Evolutionary conservation across 2,888 invertebrate species (phyloP), one percentile per base, ranked within the genome.

Genomic region (Pandemis cinnamomeana): DNA sequence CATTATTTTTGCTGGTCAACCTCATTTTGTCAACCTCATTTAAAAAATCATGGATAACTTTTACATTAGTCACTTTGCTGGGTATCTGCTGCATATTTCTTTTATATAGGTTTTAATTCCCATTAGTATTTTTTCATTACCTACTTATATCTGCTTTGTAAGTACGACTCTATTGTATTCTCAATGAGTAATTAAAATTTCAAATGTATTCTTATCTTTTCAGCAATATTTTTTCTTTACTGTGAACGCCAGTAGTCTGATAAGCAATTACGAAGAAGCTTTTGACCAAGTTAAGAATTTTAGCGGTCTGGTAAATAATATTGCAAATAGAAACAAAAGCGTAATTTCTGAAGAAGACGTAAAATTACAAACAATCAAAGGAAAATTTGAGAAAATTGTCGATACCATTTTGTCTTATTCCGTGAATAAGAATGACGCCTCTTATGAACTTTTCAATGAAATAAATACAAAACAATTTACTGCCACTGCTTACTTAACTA

Each of bases 201-300:
- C 20, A 15, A 6, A 20, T 51, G 10, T 20, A 7, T 63, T 15
- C 41, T 58, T 68, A 27, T 44, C 69, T 71, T 91, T 90, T 13
- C 87, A 94, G 94, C 92, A 94, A 92, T 91, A 91, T 75, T 89
- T 84, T 76, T 87, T 92, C 78, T 94, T 87, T 78, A 88, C 86
- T 0, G 79, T 87, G 15, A 83, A 83, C 46, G 87, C 84, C 6
- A 77, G 83, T 75, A 87, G 90, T 48, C 75, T 91, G 20, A 87
- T 86, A 0, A 93, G 94, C 75, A 84, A 80, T 4, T 93, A 84
- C 55, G 86, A 86, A 81, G 81, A 81, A 0, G 88, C 91, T 2
- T 93, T 86, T 77, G 79, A 75, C 0, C 89, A 88, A 78, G 81
- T 84, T 1, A 82, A 80, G 0, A 79, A 85, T 67, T 76, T 94